These are phyloP conservation scores for Narcine bancroftii DNA, from an alignment of 2,113 vertebrate species.

Conservation along the genomic window DNA sequence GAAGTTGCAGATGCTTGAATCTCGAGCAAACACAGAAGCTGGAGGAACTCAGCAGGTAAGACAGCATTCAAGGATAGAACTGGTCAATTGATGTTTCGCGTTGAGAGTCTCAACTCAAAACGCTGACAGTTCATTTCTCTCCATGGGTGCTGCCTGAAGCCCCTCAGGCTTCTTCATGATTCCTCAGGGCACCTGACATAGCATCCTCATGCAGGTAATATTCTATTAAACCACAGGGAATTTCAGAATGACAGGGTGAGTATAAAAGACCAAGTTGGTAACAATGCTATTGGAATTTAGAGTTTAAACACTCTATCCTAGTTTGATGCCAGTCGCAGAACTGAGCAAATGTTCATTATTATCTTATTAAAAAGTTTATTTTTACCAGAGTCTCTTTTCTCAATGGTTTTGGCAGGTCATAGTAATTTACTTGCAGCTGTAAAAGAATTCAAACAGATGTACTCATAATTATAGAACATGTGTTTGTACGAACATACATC, in stretches of 20 bases:
- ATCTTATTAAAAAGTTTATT: background rate
- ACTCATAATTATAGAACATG: background rate
- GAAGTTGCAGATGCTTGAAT: too few species aligned
- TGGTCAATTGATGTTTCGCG: too few species aligned
- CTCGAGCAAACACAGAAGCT: too few species aligned
- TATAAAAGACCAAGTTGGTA: background rate
- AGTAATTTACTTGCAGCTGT: background rate
- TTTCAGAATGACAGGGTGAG: background rate
- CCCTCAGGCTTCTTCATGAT: too few species aligned
- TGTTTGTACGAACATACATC: background rate
- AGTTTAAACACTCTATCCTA: background rate
- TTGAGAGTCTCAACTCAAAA: too few species aligned
- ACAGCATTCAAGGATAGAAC: too few species aligned
- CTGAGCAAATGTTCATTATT: background rate
- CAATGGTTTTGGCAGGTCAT: conserved; percentile 11
- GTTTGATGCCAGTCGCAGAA: background rate
- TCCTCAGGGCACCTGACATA: background rate
- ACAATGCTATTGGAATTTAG: background rate
- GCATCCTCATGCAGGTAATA: background rate
- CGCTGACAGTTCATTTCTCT: too few species aligned
- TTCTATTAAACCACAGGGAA: background rate
- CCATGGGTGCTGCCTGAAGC: too few species aligned
- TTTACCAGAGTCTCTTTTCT: background rate
- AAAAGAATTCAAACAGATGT: background rate
- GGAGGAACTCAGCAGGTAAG: too few species aligned